Conservation (phyloP, 2,888 invertebrate species). For the Philonicus albiceps region DNA sequence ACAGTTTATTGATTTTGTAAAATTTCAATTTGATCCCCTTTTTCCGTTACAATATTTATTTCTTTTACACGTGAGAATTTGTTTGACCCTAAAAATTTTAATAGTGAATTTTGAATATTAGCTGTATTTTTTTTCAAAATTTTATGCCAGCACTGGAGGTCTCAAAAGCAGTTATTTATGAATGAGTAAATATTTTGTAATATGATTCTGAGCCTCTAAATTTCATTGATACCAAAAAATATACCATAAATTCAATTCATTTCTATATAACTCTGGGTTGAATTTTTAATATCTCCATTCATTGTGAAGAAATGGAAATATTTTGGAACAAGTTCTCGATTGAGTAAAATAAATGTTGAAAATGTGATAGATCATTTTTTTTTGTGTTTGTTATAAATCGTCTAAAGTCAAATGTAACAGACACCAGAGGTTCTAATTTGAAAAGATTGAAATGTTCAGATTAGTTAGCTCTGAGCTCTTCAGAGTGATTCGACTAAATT, state of each 20-base stretch:
- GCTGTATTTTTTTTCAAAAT: background rate
- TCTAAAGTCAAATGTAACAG: background rate
- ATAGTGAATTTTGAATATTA: background rate
- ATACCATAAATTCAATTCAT: background rate
- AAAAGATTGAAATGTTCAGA: background rate
- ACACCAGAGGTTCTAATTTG: background rate
- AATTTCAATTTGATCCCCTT: background rate
- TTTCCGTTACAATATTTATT: background rate
- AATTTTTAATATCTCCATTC: background rate
- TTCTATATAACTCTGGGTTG: background rate
- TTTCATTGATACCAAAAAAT: background rate
- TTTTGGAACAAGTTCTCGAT: background rate
- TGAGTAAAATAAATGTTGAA: background rate
- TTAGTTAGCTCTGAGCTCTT: background rate
- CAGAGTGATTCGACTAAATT: background rate
- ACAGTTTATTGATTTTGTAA: background rate
- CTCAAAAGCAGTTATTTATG: background rate
- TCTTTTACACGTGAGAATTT: background rate
- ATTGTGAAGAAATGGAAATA: background rate
- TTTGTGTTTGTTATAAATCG: background rate
- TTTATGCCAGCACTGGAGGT: background rate
- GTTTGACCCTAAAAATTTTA: background rate
- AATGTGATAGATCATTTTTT: background rate
- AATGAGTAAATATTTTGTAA: background rate
- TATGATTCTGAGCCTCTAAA: background rate